Evolutionary conservation across 2,797 vertebrate genomes (phyloP).

Genomic region (Melanotaenia nigrans): DNA sequence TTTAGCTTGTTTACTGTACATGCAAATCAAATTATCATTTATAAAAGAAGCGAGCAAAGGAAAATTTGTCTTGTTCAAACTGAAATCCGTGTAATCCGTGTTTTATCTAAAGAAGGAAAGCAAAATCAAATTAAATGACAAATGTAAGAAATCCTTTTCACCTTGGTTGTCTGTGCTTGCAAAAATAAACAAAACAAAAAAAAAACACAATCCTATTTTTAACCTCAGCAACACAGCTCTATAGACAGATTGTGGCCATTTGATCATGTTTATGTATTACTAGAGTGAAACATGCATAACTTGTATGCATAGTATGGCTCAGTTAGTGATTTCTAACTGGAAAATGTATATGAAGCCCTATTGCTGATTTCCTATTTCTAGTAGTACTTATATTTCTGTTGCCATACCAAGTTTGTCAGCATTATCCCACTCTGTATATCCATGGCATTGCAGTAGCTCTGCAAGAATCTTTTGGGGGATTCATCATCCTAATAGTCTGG

Average conservation of each 20-base stretch:
- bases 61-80: background rate
- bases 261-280: background rate
- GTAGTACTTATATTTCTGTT: background rate
- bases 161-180: background rate
- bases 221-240: background rate
- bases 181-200: background rate
- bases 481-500: background rate
- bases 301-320: background rate
- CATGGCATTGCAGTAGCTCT: background rate
- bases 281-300: slow-evolving; percentile 5
- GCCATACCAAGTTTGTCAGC: background rate
- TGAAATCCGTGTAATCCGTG: background rate
- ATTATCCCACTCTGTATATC: background rate
- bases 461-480: background rate
- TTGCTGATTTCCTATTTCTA: background rate
- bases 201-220: background rate
- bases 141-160: background rate
- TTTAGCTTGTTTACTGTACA: background rate
- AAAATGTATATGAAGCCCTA: no score
- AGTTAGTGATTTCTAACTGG: background rate
- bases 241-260: background rate
- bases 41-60: background rate
- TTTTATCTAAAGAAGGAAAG: background rate
- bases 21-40: background rate
- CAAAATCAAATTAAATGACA: no score